Percentiles rank a stretch among this genome's conserved stretches.
These are phyloP conservation scores for zebrafish (Danio rerio) DNA, from an alignment of 2,113 vertebrate genomes.

Conservation along the genomic window DNA sequence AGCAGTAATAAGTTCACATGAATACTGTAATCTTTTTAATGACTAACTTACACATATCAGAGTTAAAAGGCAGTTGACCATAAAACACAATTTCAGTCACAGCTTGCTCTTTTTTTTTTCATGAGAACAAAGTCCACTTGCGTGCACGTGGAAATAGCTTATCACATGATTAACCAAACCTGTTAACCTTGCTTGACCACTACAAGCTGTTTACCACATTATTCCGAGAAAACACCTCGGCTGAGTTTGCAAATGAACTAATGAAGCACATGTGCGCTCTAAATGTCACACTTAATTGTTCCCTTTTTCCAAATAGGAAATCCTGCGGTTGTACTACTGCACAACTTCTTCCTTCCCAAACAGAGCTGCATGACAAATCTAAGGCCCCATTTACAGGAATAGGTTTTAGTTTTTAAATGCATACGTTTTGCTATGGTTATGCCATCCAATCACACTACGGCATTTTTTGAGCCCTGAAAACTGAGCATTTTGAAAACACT, in stretches of 20 bases:
- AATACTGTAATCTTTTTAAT: background rate
- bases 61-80: background rate
- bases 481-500: too few species aligned
- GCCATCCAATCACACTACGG: too few species aligned
- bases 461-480: too few species aligned
- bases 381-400: too few species aligned
- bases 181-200: background rate
- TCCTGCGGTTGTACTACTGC: background rate
- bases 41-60: background rate
- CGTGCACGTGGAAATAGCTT: background rate
- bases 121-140: background rate
- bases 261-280: background rate
- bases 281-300: background rate
- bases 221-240: background rate
- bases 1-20: background rate
- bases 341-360: background rate
- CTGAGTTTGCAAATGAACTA: background rate
- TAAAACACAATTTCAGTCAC: background rate
- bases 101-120: background rate
- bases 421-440: too few species aligned
- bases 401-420: too few species aligned
- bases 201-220: background rate
- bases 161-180: background rate
- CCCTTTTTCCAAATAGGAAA: background rate
- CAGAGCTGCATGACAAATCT: background rate